Base-by-base conservation (phyloP, 2,888 invertebrate species). In the Scaptomyza caliginosa region DNA sequence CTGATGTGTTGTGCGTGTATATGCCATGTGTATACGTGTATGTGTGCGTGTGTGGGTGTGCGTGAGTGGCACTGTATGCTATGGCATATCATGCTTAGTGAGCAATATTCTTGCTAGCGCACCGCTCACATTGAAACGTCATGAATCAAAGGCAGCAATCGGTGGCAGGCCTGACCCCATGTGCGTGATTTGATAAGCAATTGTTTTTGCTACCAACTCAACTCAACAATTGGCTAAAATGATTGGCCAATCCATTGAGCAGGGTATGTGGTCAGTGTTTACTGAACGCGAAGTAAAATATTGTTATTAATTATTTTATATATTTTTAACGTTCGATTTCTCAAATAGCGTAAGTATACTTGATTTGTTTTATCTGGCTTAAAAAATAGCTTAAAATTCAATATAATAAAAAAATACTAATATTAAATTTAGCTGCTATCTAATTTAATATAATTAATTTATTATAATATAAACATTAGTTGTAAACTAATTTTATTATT, bases 91-190 rank as follows among this genome's bases (percentile, higher is more conserved):
- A 42, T 58, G 86, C 86, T 83, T 86, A 78, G 62, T 60, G 50
- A 45, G 73, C 83, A 82, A 59, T 82, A 75, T 82, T 73, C 57
- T 60, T 56, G 77, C 79, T 62, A 68, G 71, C 76, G 59, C 50
- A 46, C 39, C 54, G 68, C 40, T 56, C 43, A 63, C 77, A 68
- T 67, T 49, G 54, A 55, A 54, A 46, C 58, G 62, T 59, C 74
- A 73, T 67, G 74, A 70, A 65, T 84, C 77, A 62, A 60, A 65
- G 11, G 13, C 43, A 52, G 13, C 65, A 30, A 30, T 30, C 16
- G 38, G 3, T 17, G 36, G 16, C 45, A 21, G 49, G 40, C 49
- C 62, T 39, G 19, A 17, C 46, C 51, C 51, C 70, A 38, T 52
- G 65, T 76, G 76, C 52, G 65, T 67, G 66, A 79, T 70, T 70